A percentile compares a stretch with the other conserved stretches of the same genome.
Conservation (phyloP, 2,797 vertebrate genomes). For the Monodelphis domestica region DNA sequence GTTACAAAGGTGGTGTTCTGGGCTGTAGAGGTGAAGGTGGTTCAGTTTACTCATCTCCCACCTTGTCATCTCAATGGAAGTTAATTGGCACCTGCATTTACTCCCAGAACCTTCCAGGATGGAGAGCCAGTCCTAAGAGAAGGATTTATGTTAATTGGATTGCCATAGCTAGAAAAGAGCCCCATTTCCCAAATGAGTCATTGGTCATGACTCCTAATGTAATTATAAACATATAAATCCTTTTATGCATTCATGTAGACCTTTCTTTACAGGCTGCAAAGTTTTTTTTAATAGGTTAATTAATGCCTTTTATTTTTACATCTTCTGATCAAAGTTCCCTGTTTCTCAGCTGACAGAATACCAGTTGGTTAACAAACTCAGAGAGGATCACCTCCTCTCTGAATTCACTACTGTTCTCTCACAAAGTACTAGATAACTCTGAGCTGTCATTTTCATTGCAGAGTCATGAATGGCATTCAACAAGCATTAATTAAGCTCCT, state of each 20-base stretch:
- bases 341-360: neutral
- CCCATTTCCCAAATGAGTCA: neutral
- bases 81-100: neutral
- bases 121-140: neutral
- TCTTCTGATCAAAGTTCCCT: neutral
- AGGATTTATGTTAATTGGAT: neutral
- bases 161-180: neutral
- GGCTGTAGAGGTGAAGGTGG: neutral
- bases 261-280: neutral
- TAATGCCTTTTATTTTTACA: neutral
- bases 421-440: no score
- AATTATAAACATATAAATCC: neutral
- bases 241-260: neutral
- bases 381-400: no score
- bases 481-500: no score
- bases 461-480: no score
- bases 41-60: neutral
- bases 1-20: neutral
- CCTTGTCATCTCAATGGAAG: neutral
- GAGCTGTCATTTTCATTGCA: no score
- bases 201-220: neutral
- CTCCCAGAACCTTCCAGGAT: neutral
- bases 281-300: neutral
- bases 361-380: neutral
- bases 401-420: no score